These are phyloP conservation scores for Esox masquinongy DNA, from an alignment of 2,797 vertebrate genomes.

Conservation along the genomic window DNA sequence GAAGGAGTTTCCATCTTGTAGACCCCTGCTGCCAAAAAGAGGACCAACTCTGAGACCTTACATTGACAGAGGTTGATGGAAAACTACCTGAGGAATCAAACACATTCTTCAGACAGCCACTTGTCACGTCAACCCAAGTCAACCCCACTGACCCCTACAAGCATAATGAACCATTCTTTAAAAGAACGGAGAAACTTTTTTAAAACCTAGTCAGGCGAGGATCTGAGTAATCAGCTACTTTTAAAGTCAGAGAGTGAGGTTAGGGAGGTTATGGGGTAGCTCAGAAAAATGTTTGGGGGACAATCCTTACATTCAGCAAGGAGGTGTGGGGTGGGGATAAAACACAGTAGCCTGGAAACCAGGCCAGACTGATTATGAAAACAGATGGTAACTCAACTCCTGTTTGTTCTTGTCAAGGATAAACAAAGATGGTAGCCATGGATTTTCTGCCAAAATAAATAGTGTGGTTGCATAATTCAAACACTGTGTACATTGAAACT, in stretches of 20 bases:
- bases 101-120: not conserved
- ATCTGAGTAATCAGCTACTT: constrained; percentile 42
- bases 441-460: constrained; percentile 67
- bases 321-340: constrained; percentile 28
- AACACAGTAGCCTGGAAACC: constrained; percentile 37
- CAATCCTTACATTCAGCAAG: constrained; percentile 36
- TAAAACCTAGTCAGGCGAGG: constrained; percentile 30
- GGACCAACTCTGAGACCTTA: not conserved
- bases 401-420: constrained; percentile 58
- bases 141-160: not conserved
- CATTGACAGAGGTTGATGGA: not conserved
- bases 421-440: constrained; percentile 70
- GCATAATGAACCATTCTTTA: constrained; percentile 2
- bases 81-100: not conserved
- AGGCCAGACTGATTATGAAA: constrained; percentile 66
- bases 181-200: not conserved
- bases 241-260: not conserved
- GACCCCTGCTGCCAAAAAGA: not conserved
- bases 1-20: not conserved
- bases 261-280: not conserved
- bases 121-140: not conserved
- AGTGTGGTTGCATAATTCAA: constrained; percentile 51
- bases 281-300: constrained; percentile 6
- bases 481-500: constrained; percentile 25
- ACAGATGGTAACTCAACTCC: constrained; percentile 70